Percentiles rank a stretch among this genome's conserved stretches.
phyloP scores from a whole-genome alignment of 1,140 invertebrate species.

The Palaemon carinicauda region DNA sequence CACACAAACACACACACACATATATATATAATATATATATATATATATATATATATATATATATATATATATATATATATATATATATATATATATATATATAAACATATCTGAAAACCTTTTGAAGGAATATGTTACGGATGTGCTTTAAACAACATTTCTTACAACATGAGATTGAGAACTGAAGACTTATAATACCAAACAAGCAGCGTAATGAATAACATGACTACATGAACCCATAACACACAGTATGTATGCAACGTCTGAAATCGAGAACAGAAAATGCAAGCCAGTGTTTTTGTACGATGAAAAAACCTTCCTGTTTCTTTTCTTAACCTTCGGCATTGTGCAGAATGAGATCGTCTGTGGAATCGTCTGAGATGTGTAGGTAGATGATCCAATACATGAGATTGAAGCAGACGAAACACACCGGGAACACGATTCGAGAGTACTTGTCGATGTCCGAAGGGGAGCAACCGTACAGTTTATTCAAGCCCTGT shows the following conservation, averaged over 20 bases:
- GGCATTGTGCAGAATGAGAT: conserved; percentile 73
- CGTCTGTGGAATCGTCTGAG: conserved; percentile 91
- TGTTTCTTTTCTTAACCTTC: background rate
- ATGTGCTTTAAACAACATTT: too few relatives aligned
- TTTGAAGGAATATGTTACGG: too few relatives aligned
- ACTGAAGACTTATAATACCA: too few relatives aligned
- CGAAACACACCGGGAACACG: conserved; percentile 95
- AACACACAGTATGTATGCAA: too few relatives aligned
- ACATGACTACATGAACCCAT: too few relatives aligned
- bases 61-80: too few relatives aligned
- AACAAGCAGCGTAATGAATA: too few relatives aligned
- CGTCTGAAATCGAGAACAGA: too few relatives aligned
- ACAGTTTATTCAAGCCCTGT: conserved; percentile 84
- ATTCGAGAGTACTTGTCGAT: conserved; percentile 97
- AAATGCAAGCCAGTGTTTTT: background rate
- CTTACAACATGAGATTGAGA: too few relatives aligned
- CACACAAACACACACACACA: too few relatives aligned
- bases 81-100: too few relatives aligned
- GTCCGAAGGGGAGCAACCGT: conserved; percentile 90
- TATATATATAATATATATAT: background rate
- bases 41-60: background rate
- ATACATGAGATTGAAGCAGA: conserved; percentile 97
- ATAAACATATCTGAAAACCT: background rate
- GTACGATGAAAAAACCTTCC: conserved; percentile 1
- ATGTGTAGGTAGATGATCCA: conserved; percentile 98